Base-by-base conservation (phyloP, 1,140 invertebrate species). In the Pseudomyrmex concolor region DNA sequence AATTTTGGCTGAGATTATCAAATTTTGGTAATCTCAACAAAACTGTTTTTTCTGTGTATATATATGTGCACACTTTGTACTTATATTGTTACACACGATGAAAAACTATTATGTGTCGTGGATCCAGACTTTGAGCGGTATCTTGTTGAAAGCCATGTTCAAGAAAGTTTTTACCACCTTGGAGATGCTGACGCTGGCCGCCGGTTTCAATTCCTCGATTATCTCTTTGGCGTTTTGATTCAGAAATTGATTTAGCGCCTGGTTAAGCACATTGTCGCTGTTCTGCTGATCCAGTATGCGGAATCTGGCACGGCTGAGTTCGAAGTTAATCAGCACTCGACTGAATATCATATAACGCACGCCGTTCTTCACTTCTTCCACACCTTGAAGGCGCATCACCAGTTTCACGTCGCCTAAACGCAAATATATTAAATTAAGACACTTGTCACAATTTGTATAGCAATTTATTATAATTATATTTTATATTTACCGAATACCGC, bases 151-250 rank as follows among this genome's bases (percentile, higher is more conserved):
- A 34, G 97, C 97, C 19, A 95, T 95, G 86, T 97, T 97, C 66
- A 97, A 95, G 91, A 97, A 96, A 1, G 95, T 94, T 89, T 96
- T 96, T 93, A 97, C 97, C 88, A 97, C 97, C 88, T 96, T 96
- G 0, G 96, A 96, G 83, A 98, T 96, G 76, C 96, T 96, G 7
- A 95, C 90, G 4, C 96, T 96, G 0, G 97, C 96, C 2, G 97
- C 97, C 1, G 97, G 97, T 91, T 96, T 95, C 96, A 98, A 97
- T 92, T 98, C 97, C 22, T 96, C 95, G 62, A 98, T 97, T 57
- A 98, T 97, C 90, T 97, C 97, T 34, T 97, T 96, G 0, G 97
- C 96, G 89, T 98, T 97, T 90, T 97, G 97, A 94, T 98, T 98
- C 13, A 98, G 93, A 91, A 98, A 98, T 84, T 97, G 96, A 92